Evolutionary conservation across 2,797 vertebrate genomes (phyloP), one percentile per base, ranked within the genome.

Genomic region (Alcedo quadribrachys): DNA sequence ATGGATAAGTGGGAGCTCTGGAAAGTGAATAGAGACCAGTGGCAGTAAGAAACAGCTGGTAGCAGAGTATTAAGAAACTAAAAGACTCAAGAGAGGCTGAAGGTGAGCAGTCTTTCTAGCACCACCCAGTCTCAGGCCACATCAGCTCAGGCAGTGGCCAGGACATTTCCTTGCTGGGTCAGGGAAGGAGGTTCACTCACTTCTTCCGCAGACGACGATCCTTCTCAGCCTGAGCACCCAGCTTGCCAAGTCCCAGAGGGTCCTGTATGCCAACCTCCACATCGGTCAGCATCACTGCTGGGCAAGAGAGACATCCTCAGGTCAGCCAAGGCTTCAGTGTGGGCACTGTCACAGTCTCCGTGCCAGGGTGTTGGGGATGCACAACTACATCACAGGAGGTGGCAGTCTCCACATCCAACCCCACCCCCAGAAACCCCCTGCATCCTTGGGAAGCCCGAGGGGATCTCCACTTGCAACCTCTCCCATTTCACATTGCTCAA

Each of bases 191-290:
- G 35, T 43, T 65, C 45, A 90, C 98, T 97, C 98, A 99, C 99
- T 99, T 99, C 97, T 99, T 99, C 94, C 98, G 99, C 96, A 99
- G 98, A 69, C 99, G 97, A 71, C 99, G 98, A 92, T 99, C 99
- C 96, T 98, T 98, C 97, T 99, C 99, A 1, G 99, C 99, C 94
- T 99, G 99, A 22, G 99, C 99, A 61, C 99, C 99, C 96, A 99
- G 97, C 95, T 99, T 99, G 90, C 98, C 98, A 90, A 99, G 98
- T 71, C 98, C 99, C 98, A 99, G 97, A 22, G 98, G 98, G 96
- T 99, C 99, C 78, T 98, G 98, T 24, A 99, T 98, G 87, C 97
- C 96, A 96, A 98, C 98, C 69, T 99, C 99, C 67, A 98, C 92
- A 37, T 99, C 99, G 84, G 97, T 96, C 94, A 98, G 62, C 67